phyloP scores from a whole-genome alignment of 2,888 invertebrate genomes.

The Opisthograptis luteolata region DNA sequence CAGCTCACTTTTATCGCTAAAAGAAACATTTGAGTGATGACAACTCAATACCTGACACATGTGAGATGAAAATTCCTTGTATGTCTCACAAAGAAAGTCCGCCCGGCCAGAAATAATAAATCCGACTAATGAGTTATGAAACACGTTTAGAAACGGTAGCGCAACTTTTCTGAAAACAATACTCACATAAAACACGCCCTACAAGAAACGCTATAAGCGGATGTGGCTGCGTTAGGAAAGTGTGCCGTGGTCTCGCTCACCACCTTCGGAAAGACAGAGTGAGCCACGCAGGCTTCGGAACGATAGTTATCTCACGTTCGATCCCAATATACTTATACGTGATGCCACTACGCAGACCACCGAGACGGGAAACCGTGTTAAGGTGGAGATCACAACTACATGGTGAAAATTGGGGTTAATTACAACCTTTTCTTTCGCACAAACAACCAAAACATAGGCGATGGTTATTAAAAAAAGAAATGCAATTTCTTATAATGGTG shows the following conservation, averaged over 20 bases:
- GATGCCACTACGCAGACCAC: conserved; percentile 42
- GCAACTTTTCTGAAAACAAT: conserved; percentile 47
- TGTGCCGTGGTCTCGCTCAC: conserved; percentile 62
- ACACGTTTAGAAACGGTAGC: conserved; percentile 20
- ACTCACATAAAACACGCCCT: conserved; percentile 57
- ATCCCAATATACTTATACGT: conserved; percentile 52
- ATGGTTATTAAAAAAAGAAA: too few relatives aligned
- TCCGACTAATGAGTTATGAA: conserved; percentile 15
- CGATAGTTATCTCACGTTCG: conserved; percentile 61
- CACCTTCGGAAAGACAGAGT: conserved; percentile 55
- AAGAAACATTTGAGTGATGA: too few relatives aligned
- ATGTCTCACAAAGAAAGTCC: conserved; percentile 20
- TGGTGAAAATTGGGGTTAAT: too few relatives aligned
- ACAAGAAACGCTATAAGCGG: conserved; percentile 63
- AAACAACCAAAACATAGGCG: too few relatives aligned
- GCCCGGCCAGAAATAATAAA: conserved; percentile 12
- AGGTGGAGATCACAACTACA: too few relatives aligned
- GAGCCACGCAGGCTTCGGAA: conserved; percentile 47
- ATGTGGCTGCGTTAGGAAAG: conserved; percentile 72
- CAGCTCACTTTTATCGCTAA: too few relatives aligned
- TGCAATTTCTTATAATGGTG: too few relatives aligned
- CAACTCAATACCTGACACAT: not conserved
- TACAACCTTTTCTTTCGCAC: too few relatives aligned
- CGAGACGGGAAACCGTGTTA: conserved; percentile 42
- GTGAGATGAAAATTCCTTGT: conserved; percentile 4